Conservation (phyloP, 2,888 invertebrate species). For the Pandemis heparana region DNA sequence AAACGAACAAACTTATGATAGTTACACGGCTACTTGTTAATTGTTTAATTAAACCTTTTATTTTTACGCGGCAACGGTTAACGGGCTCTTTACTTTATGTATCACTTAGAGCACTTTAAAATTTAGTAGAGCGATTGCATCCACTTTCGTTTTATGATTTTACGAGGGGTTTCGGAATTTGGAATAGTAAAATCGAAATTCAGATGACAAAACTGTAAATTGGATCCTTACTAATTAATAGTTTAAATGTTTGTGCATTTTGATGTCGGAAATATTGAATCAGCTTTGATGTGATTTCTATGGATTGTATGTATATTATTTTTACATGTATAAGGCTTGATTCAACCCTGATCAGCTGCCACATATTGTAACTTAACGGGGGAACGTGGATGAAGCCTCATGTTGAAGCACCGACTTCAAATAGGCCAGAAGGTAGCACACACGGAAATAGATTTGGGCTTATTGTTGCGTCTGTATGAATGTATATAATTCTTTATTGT, state of each 20-base stretch:
- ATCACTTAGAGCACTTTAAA: slow-evolving; percentile 20
- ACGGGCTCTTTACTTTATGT: slow-evolving; percentile 16
- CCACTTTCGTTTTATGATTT: slow-evolving; percentile 20
- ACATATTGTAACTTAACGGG: no score
- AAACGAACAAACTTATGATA: neutral
- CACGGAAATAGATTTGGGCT: no score
- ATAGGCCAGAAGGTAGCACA: no score
- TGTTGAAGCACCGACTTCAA: no score
- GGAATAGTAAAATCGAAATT: neutral
- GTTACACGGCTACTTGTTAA: slow-evolving; percentile 19
- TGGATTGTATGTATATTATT: no score
- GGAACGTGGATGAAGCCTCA: no score
- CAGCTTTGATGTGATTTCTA: neutral
- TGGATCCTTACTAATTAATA: neutral
- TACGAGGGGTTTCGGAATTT: neutral
- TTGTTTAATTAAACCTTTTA: slow-evolving; percentile 28
- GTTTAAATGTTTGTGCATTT: neutral
- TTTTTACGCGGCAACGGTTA: slow-evolving; percentile 14
- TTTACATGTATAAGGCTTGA: no score
- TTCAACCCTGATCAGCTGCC: no score
- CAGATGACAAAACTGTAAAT: neutral
- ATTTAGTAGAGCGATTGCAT: slow-evolving; percentile 14
- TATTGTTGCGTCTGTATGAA: no score
- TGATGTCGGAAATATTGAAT: neutral
- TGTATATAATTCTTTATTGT: no score